Conservation (phyloP, 2,888 invertebrate species). For the Liopterus haemorrhoidalis region DNA sequence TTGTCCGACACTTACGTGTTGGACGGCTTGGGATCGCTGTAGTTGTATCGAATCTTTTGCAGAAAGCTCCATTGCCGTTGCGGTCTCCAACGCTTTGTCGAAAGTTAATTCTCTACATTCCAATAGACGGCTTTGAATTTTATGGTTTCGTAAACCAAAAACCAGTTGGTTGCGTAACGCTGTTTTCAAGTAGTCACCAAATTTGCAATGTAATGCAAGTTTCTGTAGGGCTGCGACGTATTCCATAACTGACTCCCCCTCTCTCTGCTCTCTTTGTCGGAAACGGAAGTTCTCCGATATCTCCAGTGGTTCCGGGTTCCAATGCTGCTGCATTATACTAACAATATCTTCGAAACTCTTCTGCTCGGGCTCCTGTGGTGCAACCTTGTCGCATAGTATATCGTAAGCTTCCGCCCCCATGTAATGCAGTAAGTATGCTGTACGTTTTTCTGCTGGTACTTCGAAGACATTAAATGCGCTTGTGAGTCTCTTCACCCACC, state of each 20-base stretch:
- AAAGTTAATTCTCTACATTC: constrained; percentile 27
- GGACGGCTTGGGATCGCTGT: too few species aligned
- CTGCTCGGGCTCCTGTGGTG: too few species aligned
- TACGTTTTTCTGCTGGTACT: too few species aligned
- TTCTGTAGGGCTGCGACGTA: constrained; percentile 26
- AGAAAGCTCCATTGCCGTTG: constrained; percentile 27
- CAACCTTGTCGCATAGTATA: too few species aligned
- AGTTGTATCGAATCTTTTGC: constrained; percentile 27
- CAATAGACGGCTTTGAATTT: constrained; percentile 28
- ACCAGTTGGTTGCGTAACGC: constrained; percentile 31
- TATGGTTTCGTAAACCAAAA: constrained; percentile 28
- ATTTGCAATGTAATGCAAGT: constrained; percentile 26
- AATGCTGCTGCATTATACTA: too few species aligned
- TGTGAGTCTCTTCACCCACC: too few species aligned
- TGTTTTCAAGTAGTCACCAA: constrained; percentile 29
- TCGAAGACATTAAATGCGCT: too few species aligned
- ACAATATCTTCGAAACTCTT: too few species aligned
- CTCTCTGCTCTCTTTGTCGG: constrained; percentile 28
- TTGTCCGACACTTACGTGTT: too few species aligned
- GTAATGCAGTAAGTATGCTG: too few species aligned
- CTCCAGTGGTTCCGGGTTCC: too few species aligned
- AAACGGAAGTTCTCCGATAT: constrained; percentile 30
- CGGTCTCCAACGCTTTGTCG: constrained; percentile 23
- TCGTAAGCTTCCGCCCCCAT: too few species aligned
- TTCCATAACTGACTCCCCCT: constrained; percentile 25